Base-by-base conservation (phyloP, 2,113 vertebrate genomes). In the Piprites chloris region DNA sequence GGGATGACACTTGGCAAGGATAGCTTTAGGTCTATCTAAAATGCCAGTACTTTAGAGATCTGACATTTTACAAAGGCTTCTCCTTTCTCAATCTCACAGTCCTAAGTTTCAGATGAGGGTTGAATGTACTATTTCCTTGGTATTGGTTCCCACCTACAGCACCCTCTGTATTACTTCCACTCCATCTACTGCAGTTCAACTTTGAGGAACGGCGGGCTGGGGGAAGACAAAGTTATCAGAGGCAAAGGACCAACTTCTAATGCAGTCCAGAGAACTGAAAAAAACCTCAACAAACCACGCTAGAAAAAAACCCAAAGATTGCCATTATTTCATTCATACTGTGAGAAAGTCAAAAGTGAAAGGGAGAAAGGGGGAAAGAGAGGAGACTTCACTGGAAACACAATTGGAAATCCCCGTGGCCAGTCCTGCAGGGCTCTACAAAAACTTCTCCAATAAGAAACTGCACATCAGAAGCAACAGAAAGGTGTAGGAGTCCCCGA, bases 401-500 rank as follows among this genome's bases (percentile, higher is more conserved):
- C 28, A 67, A 35, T 4, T 21, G 37, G 59, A 89, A 85, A 59
- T 49, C 5, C 37, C 27, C 10, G 3, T 17, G 13, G 12, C 30
- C 8, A 33, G 8, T 22, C 33, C 44, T 19, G 4, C 33, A 68
- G 10, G 32, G 35, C 13, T 42, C 44, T 69, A 59, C 14, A 35
- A 28, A 67, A 82, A 44, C 9, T 1, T 1, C 50, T 35, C 35
- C 12, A n/a, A 55, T 56, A 59, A 69, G 24, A 50, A 79, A 26
- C 56, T 27, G 12, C 22, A 55, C 1, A 1, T 49, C 55, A 59
- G 50, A 44, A 74, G n/a, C 66, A 78, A 26, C 0, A 4, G 16
- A 71, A 61, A 20, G 55, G 46, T 5, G 0, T 0, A 49, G 14
- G 21, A 22, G 2, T 1, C 50, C 12, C 10, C 0, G 0, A 44